Evolutionary conservation across 2,113 vertebrate species (phyloP), one percentile per base, ranked within the genome.

Genomic region (Zapus hudsonius): DNA sequence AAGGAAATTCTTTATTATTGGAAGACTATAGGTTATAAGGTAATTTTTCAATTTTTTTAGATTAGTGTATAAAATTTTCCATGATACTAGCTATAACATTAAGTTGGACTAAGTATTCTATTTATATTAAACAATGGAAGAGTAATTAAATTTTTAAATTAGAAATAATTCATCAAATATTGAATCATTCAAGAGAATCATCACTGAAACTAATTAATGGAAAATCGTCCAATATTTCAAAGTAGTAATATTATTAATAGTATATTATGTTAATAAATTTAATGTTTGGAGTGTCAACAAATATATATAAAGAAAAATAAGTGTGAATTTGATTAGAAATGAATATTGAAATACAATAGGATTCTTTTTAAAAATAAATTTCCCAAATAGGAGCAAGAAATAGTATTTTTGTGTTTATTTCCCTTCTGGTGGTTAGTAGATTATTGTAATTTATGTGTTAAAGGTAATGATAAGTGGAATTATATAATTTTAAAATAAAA

Each of bases 11-110:
- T 99, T 38, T 98, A 98, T 96, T 99, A 99, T 96, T 98, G 99
- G 93, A 99, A 99, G 96, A 99, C 98, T 52, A 98, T 99, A 95
- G 98, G 98, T 84, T 99, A 99, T 94, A 99, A 99, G 98, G 99
- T 99, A 98, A 95, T 72, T 59, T 42, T 70, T 74, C 17, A 84
- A 38, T 79, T 44, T 76, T 78, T 95, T 70, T 84, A 59, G 33
- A 87, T 93, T 67, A 84, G 19, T 64, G 40, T 92, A 42, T 92
- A 25, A 52, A 67, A 75, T 86, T 23, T 81, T 82, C 85, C 89
- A 66, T 59, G 61, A 78, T n/a, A 9, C 1, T 47, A 29, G n/a
- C 33, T 76, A 29, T 64, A 69, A 61, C 79, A 33, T 80, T 95
- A 84, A 90, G 11, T 4, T 93, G 73, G 66, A 87, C 27, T 86